Evolutionary conservation across 2,797 vertebrate species (phyloP), one percentile per base, ranked within the genome.

Genomic region (Amblyopsis hoosieri): DNA sequence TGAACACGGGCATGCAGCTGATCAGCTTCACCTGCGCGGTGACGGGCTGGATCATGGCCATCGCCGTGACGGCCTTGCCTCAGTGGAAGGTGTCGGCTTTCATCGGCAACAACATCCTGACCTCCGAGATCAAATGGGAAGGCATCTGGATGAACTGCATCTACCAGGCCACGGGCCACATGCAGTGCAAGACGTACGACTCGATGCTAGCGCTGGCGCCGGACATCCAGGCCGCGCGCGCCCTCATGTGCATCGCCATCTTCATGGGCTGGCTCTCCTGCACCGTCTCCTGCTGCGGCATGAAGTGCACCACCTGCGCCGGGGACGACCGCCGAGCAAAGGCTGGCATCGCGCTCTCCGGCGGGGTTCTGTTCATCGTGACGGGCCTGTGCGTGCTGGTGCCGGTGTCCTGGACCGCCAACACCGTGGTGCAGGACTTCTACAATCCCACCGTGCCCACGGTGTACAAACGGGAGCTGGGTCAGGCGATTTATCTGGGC

Each of bases 61-160:
- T 94, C 31, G 91, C 93, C 0, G 93, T 93, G 73, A 94, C 93
- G 0, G 93, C 92, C 1, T 47, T 94, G 69, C 93, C 93, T 2
- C 93, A 94, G 86, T 94, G 93, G 93, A 94, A 94, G 81, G 93
- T 94, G 52, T 91, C 93, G 0, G 93, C 93, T 55, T 94, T 94
- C 76, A 91, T 94, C 5, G 93, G 92, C 57, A 90, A 75, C 83
- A 94, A 92, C 83, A 93, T 94, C 77, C 86, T 94, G 56, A 94
- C 92, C 1, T 93, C 93, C 0, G 93, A 94, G 83, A 90, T 94
- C 45, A 91, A 90, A 19, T 94, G 93, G 93, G 92, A 94, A 62
- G 93, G 93, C 6, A 94, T 94, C 82, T 94, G 93, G 93, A 94
- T 94, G 93, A 93, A 85, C 89, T 94, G 93, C 67, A 73, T 94